Evolutionary conservation across 2,888 invertebrate species (phyloP).

Genomic region (Eremobia ochroleuca): DNA sequence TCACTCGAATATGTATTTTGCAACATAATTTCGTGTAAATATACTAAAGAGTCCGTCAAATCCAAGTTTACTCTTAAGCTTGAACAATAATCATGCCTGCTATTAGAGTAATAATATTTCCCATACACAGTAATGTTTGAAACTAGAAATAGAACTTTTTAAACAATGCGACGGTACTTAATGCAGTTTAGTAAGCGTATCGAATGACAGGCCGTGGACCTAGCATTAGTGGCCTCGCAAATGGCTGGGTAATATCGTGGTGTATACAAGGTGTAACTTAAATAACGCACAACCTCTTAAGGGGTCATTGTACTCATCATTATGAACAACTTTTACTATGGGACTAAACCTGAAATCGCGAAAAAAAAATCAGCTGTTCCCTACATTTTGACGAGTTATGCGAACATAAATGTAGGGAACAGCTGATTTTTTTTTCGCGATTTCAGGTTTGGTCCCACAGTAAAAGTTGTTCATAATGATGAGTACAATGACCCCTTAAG

Average conservation of each 20-base stretch:
- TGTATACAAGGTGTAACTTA: too few relatives aligned
- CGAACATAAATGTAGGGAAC: too few relatives aligned
- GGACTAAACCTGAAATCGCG: too few relatives aligned
- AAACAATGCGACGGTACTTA: conserved; percentile 53
- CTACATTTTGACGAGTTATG: too few relatives aligned
- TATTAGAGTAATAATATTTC: conserved; percentile 42
- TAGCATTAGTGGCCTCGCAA: conserved; percentile 6
- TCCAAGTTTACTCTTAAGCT: conserved; percentile 18
- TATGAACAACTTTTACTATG: too few relatives aligned
- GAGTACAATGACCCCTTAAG: too few relatives aligned
- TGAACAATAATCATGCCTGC: conserved; percentile 30
- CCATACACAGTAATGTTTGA: conserved; percentile 47
- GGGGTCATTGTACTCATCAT: too few relatives aligned
- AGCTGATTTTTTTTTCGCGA: too few relatives aligned
- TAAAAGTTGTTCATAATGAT: too few relatives aligned
- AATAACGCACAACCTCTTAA: too few relatives aligned
- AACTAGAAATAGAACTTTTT: conserved; percentile 53
- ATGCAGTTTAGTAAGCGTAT: conserved; percentile 34
- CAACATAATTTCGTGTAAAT: neutral
- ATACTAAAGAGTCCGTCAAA: neutral
- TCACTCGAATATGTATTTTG: neutral
- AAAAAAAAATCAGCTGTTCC: too few relatives aligned
- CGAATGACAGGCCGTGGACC: conserved; percentile 41
- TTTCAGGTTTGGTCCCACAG: too few relatives aligned
- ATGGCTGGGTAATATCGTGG: neutral